phyloP scores from a whole-genome alignment of 2,888 invertebrate species.

The Nemotelus pantherinus region DNA sequence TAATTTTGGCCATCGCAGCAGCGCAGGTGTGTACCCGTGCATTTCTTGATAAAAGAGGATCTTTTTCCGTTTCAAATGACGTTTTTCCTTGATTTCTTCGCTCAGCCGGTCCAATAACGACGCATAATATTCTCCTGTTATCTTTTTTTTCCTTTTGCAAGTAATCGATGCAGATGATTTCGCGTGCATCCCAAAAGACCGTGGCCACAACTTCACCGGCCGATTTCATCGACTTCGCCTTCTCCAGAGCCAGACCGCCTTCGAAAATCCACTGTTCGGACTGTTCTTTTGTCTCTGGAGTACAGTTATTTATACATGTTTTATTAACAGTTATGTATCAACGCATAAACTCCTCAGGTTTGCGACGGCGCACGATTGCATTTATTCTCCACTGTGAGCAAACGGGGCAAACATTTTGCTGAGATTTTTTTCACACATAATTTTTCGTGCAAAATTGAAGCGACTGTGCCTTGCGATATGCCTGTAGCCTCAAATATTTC shows the following conservation, averaged over 20 bases:
- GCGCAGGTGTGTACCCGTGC: not conserved
- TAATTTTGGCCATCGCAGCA: not conserved
- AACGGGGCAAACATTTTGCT: slow-evolving; percentile 6
- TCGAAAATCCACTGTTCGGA: not conserved
- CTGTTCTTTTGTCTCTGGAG: too few species aligned
- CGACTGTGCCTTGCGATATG: too few species aligned
- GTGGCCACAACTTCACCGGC: too few species aligned
- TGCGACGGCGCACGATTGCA: too few species aligned
- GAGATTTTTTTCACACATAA: not conserved
- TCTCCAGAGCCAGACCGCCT: not conserved
- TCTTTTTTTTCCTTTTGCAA: slow-evolving; percentile 6
- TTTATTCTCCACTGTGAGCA: not conserved
- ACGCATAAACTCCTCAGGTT: too few species aligned
- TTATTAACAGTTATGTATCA: too few species aligned
- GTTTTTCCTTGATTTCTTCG: not conserved
- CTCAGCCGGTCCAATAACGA: not conserved
- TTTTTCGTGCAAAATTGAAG: too few species aligned
- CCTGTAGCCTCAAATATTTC: not conserved
- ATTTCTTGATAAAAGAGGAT: too few species aligned
- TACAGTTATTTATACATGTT: too few species aligned
- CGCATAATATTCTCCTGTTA: slow-evolving; percentile 12
- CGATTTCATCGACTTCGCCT: not conserved
- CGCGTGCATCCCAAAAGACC: not conserved
- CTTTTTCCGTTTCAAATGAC: not conserved
- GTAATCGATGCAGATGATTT: slow-evolving; percentile 6